Evolutionary conservation across 64 coral and sea anemone species (phyloP), one percentile per base, ranked within the genome.

Genomic region (Pachyseris speciosa): DNA sequence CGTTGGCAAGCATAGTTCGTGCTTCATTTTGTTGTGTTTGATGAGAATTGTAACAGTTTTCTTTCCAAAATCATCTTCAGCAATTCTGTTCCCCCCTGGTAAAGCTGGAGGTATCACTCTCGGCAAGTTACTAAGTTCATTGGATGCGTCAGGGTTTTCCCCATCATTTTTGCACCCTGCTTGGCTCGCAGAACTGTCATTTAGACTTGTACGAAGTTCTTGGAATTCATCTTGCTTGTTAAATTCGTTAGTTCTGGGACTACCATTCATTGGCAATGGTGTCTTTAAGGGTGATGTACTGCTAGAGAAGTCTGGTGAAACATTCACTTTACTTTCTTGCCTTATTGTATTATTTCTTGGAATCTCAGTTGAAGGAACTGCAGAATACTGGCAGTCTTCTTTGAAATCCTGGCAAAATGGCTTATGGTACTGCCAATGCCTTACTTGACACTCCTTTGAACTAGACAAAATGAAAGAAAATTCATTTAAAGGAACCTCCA

Each of bases 1-100:
- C 43, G 22, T 63, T 55, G 50, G 60, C 16, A 45, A 16, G 15
- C 72, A 59, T 24, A 99, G 34, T 83, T 74, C 64, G n/a, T 93
- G 85, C 65, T 80, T 99, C 32, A 43, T 75, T 63, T 95, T 95
- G 31, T 89, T 95, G 86, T 99, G 90, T 48, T 95, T 99, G 60
- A 95, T 51, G 11, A 43, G 64, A 49, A 98, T 80, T 31, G 50
- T 84, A 12, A 94, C 32, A 75, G 20, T 51, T 45, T 58, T 33
- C 2, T 9, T 12, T 37, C 13, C 22, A 16, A 17, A 25, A 44
- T 2, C 19, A 26, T 43, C 33, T 44, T 29, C 17, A 37, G 27
- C 16, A 41, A n/a, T 25, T 6, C 44, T 20, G n/a, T 22, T 2
- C 30, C 61, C 33, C 16, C 36, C 40, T 9, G 26, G 27, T 47